Percentiles rank a stretch among this genome's conserved stretches.
These are phyloP conservation scores for Melanaphis sacchari DNA, from an alignment of 1,140 invertebrate genomes.

Conservation along the genomic window DNA sequence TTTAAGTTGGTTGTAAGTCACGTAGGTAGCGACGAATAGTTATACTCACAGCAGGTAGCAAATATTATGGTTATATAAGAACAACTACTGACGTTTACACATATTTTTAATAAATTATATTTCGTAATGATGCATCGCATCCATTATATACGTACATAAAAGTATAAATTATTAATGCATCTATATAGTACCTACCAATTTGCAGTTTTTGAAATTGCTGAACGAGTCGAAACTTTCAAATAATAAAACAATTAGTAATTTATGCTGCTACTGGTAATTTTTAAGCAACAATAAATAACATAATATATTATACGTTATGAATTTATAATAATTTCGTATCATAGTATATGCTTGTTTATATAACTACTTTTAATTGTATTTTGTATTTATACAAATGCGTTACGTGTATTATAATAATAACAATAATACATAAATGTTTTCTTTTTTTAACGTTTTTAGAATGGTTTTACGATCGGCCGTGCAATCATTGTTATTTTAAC, in stretches of 20 bases:
- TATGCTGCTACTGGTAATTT: not conserved
- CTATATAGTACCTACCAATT: not conserved
- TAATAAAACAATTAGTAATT: slow-evolving; percentile 6
- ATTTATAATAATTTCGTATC: not conserved
- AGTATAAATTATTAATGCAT: not conserved
- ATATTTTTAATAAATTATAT: not conserved
- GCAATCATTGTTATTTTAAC: not conserved
- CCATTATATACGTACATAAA: not conserved
- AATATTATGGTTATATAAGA: not conserved
- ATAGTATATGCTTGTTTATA: not conserved
- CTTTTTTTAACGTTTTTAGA: not conserved
- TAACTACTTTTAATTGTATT: not conserved
- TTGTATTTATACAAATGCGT: not conserved
- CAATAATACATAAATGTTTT: not conserved
- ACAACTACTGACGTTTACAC: not conserved
- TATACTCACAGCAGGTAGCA: not conserved
- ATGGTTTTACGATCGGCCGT: slow-evolving; percentile 1
- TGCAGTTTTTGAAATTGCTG: not conserved
- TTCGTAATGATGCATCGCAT: slow-evolving; percentile 1
- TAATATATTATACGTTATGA: too few species aligned
- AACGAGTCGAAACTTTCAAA: not conserved
- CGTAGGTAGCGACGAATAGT: not conserved
- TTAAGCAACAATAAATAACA: not conserved
- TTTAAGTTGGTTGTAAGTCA: not conserved
- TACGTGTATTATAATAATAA: not conserved